A percentile compares a stretch with the other conserved stretches of the same genome.
Evolutionary conservation across 2,797 vertebrate species (phyloP).

Genomic region (Nothura maculosa): DNA sequence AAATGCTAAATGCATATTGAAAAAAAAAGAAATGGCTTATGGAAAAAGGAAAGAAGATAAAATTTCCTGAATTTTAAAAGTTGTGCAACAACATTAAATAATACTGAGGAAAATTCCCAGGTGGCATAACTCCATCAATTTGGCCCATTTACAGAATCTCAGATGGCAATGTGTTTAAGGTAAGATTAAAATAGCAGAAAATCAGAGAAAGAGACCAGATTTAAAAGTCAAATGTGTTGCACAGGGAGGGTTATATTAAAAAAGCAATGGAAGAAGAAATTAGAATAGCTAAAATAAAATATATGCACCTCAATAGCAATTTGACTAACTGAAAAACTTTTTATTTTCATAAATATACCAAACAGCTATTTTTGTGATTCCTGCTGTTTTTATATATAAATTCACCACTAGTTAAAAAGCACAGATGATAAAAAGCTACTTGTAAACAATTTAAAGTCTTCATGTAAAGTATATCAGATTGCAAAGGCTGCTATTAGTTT

Average conservation of each 20-base stretch:
- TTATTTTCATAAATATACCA: conserved; percentile 24
- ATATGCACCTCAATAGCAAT: neutral
- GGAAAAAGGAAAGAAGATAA: neutral
- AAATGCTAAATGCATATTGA: neutral
- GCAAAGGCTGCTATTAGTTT: conserved; percentile 17
- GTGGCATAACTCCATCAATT: neutral
- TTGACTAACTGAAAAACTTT: conserved; percentile 20
- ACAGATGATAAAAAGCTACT: conserved; percentile 23
- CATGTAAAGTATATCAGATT: neutral
- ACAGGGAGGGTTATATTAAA: neutral
- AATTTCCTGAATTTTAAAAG: neutral
- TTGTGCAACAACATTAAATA: neutral
- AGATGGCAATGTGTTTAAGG: neutral
- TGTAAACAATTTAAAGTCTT: conserved; percentile 9
- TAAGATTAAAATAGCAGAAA: conserved; percentile 4
- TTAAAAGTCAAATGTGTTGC: neutral
- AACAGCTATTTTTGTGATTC: neutral
- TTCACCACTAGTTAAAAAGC: neutral
- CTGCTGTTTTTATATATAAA: conserved; percentile 1
- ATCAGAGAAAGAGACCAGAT: neutral
- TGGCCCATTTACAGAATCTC: neutral
- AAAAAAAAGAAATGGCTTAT: neutral
- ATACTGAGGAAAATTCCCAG: neutral
- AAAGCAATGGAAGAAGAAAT: neutral
- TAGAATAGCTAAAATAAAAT: neutral